Percentiles rank a stretch among this genome's conserved stretches.
Evolutionary conservation across 2,888 invertebrate species (phyloP).

Genomic region (Rapana venosa): DNA sequence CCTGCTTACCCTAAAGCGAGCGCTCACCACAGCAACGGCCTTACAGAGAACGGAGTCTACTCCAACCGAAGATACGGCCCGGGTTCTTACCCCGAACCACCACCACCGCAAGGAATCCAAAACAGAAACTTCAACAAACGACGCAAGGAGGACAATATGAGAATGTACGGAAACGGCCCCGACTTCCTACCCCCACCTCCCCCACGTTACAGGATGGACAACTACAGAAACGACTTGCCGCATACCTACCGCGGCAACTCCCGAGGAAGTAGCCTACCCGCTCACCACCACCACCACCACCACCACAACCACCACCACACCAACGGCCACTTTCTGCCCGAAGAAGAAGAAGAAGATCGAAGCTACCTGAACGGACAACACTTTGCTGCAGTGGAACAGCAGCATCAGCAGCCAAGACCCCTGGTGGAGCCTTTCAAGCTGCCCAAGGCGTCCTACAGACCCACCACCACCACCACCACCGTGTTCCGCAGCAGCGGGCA

Average conservation of each 20-base stretch:
- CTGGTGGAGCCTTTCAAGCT: not conserved
- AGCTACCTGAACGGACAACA: not conserved
- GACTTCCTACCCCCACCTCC: not conserved
- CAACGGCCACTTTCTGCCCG: not conserved
- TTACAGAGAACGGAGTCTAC: not conserved
- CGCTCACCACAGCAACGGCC: not conserved
- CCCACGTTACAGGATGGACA: not conserved
- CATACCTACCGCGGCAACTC: too few relatives aligned
- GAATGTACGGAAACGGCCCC: not conserved
- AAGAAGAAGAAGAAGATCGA: too few relatives aligned
- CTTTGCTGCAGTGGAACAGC: too few relatives aligned
- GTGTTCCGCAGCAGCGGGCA: too few relatives aligned
- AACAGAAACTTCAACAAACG: too few relatives aligned
- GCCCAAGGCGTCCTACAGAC: not conserved
- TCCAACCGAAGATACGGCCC: too few relatives aligned
- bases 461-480: too few relatives aligned
- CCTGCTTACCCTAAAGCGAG: not conserved
- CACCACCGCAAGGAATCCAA: too few relatives aligned
- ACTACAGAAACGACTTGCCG: not conserved
- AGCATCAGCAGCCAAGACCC: not conserved
- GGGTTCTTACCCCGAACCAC: too few relatives aligned
- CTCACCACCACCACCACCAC: not conserved
- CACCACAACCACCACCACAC: not conserved
- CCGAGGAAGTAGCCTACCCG: not conserved
- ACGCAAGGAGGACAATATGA: not conserved